Conservation (phyloP, 2,797 vertebrate species). For the Falco berigora region DNA sequence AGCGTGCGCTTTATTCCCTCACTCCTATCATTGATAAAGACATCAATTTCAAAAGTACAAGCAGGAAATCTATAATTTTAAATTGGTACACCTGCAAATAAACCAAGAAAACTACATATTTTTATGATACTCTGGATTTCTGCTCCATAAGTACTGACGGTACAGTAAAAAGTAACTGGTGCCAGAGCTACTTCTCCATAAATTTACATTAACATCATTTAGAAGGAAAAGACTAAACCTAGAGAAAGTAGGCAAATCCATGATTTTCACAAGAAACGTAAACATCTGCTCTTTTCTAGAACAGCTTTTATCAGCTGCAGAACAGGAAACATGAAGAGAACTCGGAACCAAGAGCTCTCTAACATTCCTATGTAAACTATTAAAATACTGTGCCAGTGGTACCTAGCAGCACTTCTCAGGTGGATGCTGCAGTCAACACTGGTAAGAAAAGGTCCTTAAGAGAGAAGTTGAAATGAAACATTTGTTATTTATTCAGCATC, state of each 20-base stretch:
- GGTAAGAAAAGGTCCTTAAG: background rate
- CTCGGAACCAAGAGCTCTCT: background rate
- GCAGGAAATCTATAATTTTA: background rate
- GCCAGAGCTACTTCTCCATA: background rate
- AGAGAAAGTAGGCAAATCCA: background rate
- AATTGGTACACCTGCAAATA: background rate
- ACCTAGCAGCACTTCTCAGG: background rate
- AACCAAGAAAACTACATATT: background rate
- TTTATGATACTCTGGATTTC: background rate
- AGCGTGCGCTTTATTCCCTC: background rate
- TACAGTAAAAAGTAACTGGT: background rate
- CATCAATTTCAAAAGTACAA: background rate
- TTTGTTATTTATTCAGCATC: background rate
- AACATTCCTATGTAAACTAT: background rate
- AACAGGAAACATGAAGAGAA: background rate
- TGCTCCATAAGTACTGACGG: background rate
- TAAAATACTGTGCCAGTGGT: background rate
- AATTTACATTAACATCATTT: background rate
- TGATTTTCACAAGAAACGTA: background rate
- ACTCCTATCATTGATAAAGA: background rate
- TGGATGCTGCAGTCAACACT: background rate
- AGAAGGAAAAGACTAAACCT: background rate
- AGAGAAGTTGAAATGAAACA: background rate
- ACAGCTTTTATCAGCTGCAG: background rate
- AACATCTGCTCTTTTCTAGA: background rate